Percentiles rank a stretch among this genome's conserved stretches.
Conservation (phyloP, 2,113 vertebrate species). For the Cynopterus brachyotis region DNA sequence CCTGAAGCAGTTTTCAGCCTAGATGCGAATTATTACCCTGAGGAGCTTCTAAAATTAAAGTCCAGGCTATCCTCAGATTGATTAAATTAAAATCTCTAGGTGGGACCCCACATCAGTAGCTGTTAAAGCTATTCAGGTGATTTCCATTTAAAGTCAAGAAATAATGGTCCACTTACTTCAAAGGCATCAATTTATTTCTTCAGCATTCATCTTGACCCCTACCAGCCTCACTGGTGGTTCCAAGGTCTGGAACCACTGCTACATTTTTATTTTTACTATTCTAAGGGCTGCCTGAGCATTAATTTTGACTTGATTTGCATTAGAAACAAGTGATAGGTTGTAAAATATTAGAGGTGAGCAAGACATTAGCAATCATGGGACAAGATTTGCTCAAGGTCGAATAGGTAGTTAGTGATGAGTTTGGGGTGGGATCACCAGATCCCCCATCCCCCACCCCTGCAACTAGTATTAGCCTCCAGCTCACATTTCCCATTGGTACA, state of each 20-base stretch:
- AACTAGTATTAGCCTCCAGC: no score
- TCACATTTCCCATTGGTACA: background rate
- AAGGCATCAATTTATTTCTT: constrained; percentile 79
- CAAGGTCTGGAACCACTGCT: background rate
- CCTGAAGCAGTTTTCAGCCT: background rate
- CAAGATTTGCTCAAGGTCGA: background rate
- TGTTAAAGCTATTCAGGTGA: background rate
- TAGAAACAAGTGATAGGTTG: background rate
- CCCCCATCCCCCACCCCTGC: fast-evolving
- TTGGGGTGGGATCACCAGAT: background rate
- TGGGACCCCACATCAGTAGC: background rate
- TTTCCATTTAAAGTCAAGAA: background rate
- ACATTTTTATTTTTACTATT: background rate
- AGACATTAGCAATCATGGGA: background rate
- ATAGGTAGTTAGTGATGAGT: background rate
- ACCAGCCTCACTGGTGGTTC: no score
- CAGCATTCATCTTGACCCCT: constrained; percentile 74
- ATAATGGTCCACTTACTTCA: constrained; percentile 79
- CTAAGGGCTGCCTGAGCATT: background rate
- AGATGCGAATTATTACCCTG: background rate
- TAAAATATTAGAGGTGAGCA: background rate
- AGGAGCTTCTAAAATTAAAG: background rate
- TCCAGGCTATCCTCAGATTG: background rate
- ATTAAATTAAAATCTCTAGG: background rate
- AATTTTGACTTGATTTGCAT: background rate